Conservation (phyloP, 2,888 invertebrate genomes). For the Lottia scabra region DNA sequence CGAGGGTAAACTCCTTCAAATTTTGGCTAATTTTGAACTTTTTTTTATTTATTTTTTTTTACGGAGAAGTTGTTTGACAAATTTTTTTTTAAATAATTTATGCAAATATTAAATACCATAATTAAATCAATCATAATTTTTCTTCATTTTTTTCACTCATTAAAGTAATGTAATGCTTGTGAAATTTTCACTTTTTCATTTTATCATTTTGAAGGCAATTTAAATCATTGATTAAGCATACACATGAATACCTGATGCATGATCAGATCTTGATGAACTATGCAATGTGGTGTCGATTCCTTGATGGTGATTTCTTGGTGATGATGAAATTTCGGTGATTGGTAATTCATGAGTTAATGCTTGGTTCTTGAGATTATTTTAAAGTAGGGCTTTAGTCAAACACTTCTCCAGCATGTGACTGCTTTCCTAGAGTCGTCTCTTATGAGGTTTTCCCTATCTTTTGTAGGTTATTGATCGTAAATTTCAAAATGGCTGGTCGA, state of each 20-base stretch:
- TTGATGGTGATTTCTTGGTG: too few relatives aligned
- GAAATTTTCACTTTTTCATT: neutral
- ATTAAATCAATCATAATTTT: neutral
- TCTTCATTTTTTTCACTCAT: slow-evolving; percentile 1
- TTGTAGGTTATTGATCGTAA: neutral
- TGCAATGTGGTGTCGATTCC: too few relatives aligned
- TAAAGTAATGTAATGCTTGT: neutral
- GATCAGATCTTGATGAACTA: too few relatives aligned
- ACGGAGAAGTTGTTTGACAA: slow-evolving; percentile 2
- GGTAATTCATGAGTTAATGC: too few relatives aligned
- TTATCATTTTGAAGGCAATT: too few relatives aligned
- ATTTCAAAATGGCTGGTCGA: neutral
- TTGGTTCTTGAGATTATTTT: too few relatives aligned
- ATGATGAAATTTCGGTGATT: too few relatives aligned
- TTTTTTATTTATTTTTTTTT: neutral
- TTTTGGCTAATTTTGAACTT: neutral
- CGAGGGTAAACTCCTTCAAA: slow-evolving; percentile 4
- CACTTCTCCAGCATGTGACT: neutral
- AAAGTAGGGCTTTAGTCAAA: neutral
- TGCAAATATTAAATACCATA: neutral
- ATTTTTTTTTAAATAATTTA: neutral
- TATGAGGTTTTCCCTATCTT: neutral
- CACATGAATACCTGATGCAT: too few relatives aligned
- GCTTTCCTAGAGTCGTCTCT: too few relatives aligned
- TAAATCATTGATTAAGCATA: too few relatives aligned